Base-by-base conservation (phyloP, 2,888 invertebrate species). In the Formica aserva region DNA sequence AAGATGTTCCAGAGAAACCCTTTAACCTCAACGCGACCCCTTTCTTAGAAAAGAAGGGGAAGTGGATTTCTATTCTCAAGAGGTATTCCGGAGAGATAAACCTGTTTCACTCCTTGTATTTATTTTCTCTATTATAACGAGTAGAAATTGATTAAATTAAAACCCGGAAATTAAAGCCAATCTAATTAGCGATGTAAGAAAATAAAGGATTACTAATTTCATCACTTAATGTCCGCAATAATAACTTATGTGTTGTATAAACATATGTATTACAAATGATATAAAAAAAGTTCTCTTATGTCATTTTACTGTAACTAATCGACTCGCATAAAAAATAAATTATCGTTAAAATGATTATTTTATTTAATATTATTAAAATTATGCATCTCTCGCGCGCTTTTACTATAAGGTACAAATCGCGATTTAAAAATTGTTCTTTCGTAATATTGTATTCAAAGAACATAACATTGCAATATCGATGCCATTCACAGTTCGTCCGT, bases 61-160 rank as follows among this genome's bases (percentile, higher is more conserved):
- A 6, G 8, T n/a, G 32, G 38, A 38, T 67, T 69, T 78, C 41
- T 29, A n/a, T 77, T 69, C 52, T 71, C 4, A 22, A 60, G 22
- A 60, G 22, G 22, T 55, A 67, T 65, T 48, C 8, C 35, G 26
- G 66, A 35, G 38, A 76, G 35, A 63, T 66, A 66, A 76, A n/a
- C 13, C 76, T 66, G 66, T 52, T 52, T 52, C n/a, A 8, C 8
- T n/a, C n/a, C 52, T 52, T n/a, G n/a, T n/a, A 52, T 52, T 52
- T 52, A 52, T n/a, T 52, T 52, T 52, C n/a, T n/a, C 8, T n/a
- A 52, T 52, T n/a, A n/a, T 15, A 45, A 45, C 6, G 52, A 52
- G 18, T n/a, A 8, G 3, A 52, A 52, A n/a, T n/a, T 52, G 4
- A 52, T n/a, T n/a, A n/a, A 52, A 52, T n/a, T 8, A 52, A 15